Percentiles rank a stretch among this genome's conserved stretches.
Evolutionary conservation across 2,888 invertebrate genomes (phyloP).

Genomic region (Melanotus villosus): DNA sequence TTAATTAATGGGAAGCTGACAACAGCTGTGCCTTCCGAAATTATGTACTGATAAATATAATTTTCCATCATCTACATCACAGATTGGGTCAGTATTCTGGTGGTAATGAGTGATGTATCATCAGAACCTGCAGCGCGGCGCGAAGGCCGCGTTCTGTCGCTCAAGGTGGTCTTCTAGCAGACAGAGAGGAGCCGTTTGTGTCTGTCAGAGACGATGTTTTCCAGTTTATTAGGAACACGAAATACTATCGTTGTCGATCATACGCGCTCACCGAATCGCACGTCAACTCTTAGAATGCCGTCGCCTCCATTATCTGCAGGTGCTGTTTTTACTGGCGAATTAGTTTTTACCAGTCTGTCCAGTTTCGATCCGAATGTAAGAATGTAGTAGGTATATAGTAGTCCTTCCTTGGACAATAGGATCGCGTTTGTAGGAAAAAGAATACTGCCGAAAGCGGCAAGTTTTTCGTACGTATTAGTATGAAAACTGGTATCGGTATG

Average conservation of each 20-base stretch:
- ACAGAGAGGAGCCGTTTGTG: slow-evolving; percentile 33
- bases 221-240: slow-evolving; percentile 23
- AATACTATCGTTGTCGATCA: slow-evolving; percentile 30
- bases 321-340: slow-evolving; percentile 49
- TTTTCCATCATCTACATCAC: not conserved
- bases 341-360: slow-evolving; percentile 54
- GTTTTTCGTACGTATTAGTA: slow-evolving; percentile 52
- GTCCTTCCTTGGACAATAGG: slow-evolving; percentile 52
- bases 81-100: slow-evolving; percentile 25
- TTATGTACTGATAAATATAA: not conserved
- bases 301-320: slow-evolving; percentile 33
- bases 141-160: slow-evolving; percentile 34
- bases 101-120: slow-evolving; percentile 23
- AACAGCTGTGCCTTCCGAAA: no score
- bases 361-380: slow-evolving; percentile 51
- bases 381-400: slow-evolving; percentile 52
- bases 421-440: slow-evolving; percentile 52
- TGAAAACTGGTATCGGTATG: slow-evolving; percentile 49
- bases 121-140: slow-evolving; percentile 9
- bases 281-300: slow-evolving; percentile 28
- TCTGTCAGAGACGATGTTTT: slow-evolving; percentile 21
- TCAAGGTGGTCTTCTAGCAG: slow-evolving; percentile 40
- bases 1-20: no score
- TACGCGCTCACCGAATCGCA: slow-evolving; percentile 31
- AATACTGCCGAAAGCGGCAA: slow-evolving; percentile 41